Evolutionary conservation across 2,113 vertebrate genomes (phyloP).

Genomic region (Dinomys branickii): DNA sequence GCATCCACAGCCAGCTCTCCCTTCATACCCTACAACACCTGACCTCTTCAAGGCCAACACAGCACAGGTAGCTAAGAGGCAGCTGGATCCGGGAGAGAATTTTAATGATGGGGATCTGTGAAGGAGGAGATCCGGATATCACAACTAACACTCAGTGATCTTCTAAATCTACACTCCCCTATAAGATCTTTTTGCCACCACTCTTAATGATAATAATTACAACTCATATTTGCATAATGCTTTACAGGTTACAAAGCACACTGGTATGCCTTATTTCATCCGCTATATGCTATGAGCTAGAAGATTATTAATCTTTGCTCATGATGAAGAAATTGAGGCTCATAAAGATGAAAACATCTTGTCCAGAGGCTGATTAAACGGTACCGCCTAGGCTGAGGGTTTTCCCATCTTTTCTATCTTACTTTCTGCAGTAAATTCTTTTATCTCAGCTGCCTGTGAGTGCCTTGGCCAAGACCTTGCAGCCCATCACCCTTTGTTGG

Average conservation of each 20-base stretch:
- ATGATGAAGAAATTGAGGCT: not conserved
- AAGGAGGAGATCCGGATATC: not conserved
- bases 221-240: constrained; percentile 39
- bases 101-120: not conserved
- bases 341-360: not conserved
- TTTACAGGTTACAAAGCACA: constrained; percentile 38
- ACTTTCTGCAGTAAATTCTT: not conserved
- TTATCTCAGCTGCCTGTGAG: not conserved
- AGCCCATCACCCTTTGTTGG: not conserved
- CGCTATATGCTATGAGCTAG: not conserved
- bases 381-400: no score
- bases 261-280: not conserved
- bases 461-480: not conserved
- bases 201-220: constrained; percentile 62
- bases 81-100: not conserved
- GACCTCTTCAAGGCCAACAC: not conserved
- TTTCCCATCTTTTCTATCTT: not conserved
- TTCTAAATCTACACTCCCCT: not conserved
- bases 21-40: not conserved
- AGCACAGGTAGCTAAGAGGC: not conserved
- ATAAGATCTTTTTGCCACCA: constrained; percentile 42
- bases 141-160: not conserved
- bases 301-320: not conserved
- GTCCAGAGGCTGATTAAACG: not conserved
- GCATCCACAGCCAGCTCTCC: not conserved